These are phyloP conservation scores for Ataeniobius toweri DNA, from an alignment of 2,797 vertebrate genomes.

Conservation along the genomic window DNA sequence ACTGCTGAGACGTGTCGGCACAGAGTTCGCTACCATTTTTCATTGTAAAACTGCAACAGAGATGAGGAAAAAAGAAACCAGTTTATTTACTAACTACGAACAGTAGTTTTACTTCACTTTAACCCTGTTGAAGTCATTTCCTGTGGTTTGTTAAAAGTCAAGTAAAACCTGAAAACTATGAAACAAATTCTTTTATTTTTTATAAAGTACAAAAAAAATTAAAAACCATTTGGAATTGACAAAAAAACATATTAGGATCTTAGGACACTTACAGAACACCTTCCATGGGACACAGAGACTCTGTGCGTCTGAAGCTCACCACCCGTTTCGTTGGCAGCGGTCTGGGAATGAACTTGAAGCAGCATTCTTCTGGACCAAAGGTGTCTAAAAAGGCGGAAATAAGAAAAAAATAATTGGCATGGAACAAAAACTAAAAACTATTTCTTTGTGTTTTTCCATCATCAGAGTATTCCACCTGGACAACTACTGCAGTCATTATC, in stretches of 20 bases:
- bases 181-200: background rate
- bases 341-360: accelerated
- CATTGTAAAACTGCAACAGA: conserved; percentile 43
- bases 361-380: conserved; percentile 36
- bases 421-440: background rate
- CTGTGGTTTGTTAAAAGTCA: background rate
- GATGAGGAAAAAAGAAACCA: background rate
- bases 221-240: background rate
- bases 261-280: conserved; percentile 54
- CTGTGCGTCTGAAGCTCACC: conserved; percentile 1
- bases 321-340: accelerated
- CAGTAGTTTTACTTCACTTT: no score
- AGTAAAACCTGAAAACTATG: background rate
- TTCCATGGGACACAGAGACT: background rate
- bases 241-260: background rate
- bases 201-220: background rate
- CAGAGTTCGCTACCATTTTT: accelerated
- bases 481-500: background rate
- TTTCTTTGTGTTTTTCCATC: background rate
- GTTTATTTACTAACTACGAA: background rate
- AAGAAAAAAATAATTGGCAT: background rate
- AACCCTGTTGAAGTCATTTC: background rate
- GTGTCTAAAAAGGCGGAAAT: background rate
- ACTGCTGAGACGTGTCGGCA: background rate
- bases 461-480: background rate